phyloP scores from a whole-genome alignment of 2,888 invertebrate genomes.

The Hemaris fuciformis region DNA sequence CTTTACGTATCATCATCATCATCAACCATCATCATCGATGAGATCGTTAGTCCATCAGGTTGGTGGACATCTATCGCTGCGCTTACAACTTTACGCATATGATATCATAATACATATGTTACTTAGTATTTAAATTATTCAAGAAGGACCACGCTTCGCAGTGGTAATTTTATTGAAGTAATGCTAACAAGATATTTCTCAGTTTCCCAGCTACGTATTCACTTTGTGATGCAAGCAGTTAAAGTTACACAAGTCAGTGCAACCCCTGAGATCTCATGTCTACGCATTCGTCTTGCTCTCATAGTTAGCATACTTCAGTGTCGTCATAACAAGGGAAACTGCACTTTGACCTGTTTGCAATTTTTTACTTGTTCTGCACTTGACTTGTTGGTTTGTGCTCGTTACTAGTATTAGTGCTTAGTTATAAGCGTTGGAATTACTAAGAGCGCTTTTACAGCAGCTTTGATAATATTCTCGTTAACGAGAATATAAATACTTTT shows the following conservation, averaged over 20 bases:
- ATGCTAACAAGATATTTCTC: not conserved
- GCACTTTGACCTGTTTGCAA: not conserved
- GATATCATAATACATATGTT: too few relatives aligned
- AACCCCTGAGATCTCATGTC: not conserved
- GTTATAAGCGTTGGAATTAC: not conserved
- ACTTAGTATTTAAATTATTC: not conserved
- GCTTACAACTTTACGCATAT: too few relatives aligned
- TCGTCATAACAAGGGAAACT: not conserved
- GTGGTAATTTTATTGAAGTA: not conserved
- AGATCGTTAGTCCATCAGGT: too few relatives aligned
- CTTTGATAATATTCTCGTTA: too few relatives aligned
- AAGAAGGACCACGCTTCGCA: not conserved
- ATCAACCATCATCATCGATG: too few relatives aligned
- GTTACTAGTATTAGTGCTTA: not conserved
- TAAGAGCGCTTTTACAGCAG: too few relatives aligned
- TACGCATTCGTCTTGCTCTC: not conserved
- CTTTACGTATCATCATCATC: too few relatives aligned
- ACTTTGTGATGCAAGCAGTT: not conserved
- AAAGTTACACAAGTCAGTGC: not conserved
- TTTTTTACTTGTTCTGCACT: not conserved
- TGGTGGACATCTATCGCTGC: too few relatives aligned
- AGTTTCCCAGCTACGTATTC: not conserved
- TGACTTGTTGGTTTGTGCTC: not conserved
- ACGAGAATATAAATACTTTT: too few relatives aligned
- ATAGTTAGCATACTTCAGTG: not conserved